Conservation (phyloP, 2,113 vertebrate genomes). For the Pagrus major region DNA sequence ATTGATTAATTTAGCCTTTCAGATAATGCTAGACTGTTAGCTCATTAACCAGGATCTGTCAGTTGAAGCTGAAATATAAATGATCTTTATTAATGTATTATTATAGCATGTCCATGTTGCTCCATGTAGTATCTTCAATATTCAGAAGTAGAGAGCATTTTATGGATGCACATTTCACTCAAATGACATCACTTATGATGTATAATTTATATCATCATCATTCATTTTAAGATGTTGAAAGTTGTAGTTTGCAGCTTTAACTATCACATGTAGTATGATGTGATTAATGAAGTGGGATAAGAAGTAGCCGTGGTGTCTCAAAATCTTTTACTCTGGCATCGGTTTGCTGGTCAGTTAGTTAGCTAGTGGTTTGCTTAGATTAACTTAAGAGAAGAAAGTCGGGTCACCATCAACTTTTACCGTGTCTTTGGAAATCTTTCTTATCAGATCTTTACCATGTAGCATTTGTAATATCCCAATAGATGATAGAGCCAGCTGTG, state of each 20-base stretch:
- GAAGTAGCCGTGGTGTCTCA: no score
- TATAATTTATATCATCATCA: no score
- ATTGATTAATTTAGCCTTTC: neutral
- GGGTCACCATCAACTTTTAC: neutral
- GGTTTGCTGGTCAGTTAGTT: no score
- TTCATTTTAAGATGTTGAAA: no score
- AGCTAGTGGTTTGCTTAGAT: no score
- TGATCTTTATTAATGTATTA: neutral
- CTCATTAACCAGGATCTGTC: slow-evolving; percentile 10
- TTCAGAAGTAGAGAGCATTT: neutral
- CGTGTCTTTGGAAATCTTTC: neutral
- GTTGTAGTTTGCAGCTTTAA: no score
- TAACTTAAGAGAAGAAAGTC: no score
- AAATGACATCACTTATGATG: no score
- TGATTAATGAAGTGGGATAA: no score
- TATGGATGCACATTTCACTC: neutral
- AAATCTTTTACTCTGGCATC: no score
- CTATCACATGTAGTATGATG: no score
- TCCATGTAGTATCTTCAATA: neutral
- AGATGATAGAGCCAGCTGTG: neutral
- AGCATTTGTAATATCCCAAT: neutral
- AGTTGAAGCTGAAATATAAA: neutral
- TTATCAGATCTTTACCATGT: neutral
- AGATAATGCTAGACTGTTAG: slow-evolving; percentile 5
- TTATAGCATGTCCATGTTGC: neutral